These are phyloP conservation scores for Mesoligia furuncula DNA, from an alignment of 2,888 invertebrate species.

Conservation along the genomic window DNA sequence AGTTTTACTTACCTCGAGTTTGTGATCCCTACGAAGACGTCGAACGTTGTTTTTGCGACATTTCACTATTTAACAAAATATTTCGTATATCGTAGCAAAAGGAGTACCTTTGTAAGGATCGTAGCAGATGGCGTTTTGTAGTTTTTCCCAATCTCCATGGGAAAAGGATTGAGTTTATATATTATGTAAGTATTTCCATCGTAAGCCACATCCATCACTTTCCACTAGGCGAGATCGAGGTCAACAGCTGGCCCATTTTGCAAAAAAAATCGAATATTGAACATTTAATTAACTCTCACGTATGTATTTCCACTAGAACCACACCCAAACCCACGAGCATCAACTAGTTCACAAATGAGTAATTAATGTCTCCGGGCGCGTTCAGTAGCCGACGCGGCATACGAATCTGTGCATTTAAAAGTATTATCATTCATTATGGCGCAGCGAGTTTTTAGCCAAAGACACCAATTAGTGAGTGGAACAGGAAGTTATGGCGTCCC, in stretches of 20 bases:
- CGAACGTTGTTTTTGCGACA: not conserved
- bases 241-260: no score
- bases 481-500: conserved; percentile 64
- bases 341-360: conserved; percentile 77
- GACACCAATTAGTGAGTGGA: conserved; percentile 79
- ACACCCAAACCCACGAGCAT: conserved; percentile 34
- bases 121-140: not conserved
- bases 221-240: no score
- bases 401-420: conserved; percentile 87
- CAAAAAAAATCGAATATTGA: not conserved
- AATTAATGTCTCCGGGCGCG: conserved; percentile 80
- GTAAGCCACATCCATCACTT: no score
- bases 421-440: conserved; percentile 81
- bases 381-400: conserved; percentile 76
- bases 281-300: not conserved
- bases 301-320: conserved; percentile 11
- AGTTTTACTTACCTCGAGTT: no score
- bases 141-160: not conserved
- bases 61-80: not conserved
- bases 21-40: not conserved
- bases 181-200: no score
- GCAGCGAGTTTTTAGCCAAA: conserved; percentile 73
- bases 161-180: no score
- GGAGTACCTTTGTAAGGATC: not conserved
- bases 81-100: not conserved